Base-by-base conservation (phyloP, 2,888 invertebrate species). In the Pilophorus perplexus region DNA sequence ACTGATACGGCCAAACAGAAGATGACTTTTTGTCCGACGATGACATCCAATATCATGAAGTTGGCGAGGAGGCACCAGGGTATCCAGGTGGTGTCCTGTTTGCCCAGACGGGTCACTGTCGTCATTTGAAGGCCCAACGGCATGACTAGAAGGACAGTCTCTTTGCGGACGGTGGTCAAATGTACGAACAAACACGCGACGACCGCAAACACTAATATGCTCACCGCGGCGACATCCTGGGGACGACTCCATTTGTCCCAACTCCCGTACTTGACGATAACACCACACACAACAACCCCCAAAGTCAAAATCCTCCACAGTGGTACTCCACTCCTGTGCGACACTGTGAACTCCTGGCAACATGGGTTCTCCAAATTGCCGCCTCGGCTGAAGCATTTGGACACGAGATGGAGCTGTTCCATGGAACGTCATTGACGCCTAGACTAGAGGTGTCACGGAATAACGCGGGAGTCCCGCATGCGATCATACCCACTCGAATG, bases 41-140 rank as follows among this genome's bases (percentile, higher is more conserved):
- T 62, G 48, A 62, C 62, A 33, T 62, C 62, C 8, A 62, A 25
- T 12, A 62, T 46, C 62, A 62, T 62, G 62, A 62, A 62, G 38
- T 62, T 28, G 3, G 33, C 48, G 12, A 62, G 44, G 20, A 28
- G 48, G 22, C 48, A 28, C 62, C 62, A 62, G 10, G 62, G 62
- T 14, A 62, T 62, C 62, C 62, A 62, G 1, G 62, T 62, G 48
- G 16, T 46, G 28, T 40, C 38, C 33, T 18, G 25, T 62, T 46
- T 44, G 2, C 62, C 62, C 5, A 18, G 16, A 6, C 62, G 25
- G 1, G 18, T 25, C 8, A 16, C 28, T 3, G 48, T 48, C 2
- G 46, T 33, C 62, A 62, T 62, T 46, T 62, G 44, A 2, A 62
- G 48, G 46, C 62, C 62, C 5, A 62, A 28, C 6, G 62, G 62